These are phyloP conservation scores for Fopius arisanus DNA, from an alignment of 1,140 invertebrate species.

Conservation along the genomic window DNA sequence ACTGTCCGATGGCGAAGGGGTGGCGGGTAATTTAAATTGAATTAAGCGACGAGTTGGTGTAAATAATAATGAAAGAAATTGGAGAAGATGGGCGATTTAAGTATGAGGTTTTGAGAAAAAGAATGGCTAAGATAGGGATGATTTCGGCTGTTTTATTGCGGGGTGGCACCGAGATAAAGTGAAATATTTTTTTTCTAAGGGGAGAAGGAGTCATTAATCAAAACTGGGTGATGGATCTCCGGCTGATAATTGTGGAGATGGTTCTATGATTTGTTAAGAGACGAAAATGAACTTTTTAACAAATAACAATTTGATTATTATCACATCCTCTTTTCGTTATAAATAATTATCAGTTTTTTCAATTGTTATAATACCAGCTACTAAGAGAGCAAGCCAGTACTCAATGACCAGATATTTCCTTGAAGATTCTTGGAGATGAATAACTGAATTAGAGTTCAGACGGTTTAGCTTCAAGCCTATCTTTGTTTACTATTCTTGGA, in stretches of 20 bases:
- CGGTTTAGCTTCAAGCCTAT: too few relatives aligned
- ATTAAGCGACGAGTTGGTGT: constrained; percentile 15
- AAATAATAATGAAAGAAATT: constrained; percentile 12
- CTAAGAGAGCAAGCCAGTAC: too few relatives aligned
- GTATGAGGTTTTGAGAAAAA: background rate
- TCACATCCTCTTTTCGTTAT: too few relatives aligned
- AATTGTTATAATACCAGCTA: too few relatives aligned
- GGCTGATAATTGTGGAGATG: background rate
- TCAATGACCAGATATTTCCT: too few relatives aligned
- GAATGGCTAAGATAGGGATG: background rate
- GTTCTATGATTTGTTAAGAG: background rate
- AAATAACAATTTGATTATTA: too few relatives aligned
- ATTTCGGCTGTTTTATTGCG: background rate
- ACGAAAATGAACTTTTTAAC: background rate
- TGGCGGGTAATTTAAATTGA: constrained; percentile 11
- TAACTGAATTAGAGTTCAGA: too few relatives aligned
- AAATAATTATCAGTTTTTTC: too few relatives aligned
- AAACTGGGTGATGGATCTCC: background rate
- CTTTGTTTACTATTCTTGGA: too few relatives aligned
- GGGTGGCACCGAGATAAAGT: background rate
- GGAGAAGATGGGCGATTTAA: background rate
- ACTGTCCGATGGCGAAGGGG: background rate
- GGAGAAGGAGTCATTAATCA: background rate
- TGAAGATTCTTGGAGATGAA: too few relatives aligned
- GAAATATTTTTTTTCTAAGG: constrained; percentile 9